Conservation (phyloP, 2,888 invertebrate species). For the Phytoseiulus persimilis region DNA sequence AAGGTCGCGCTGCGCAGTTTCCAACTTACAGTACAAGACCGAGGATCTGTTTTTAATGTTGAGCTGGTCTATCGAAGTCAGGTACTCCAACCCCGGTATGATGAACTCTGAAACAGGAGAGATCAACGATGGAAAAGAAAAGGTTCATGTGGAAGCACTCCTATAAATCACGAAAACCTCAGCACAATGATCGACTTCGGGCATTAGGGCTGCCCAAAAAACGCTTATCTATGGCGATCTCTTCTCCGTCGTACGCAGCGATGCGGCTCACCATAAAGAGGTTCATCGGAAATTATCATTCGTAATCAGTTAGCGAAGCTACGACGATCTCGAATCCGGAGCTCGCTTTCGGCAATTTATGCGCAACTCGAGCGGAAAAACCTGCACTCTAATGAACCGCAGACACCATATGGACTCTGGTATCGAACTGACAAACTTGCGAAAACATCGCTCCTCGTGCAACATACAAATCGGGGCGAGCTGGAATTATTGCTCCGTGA, state of each 20-base stretch:
- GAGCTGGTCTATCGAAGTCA: conserved; percentile 20
- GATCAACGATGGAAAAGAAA: no score
- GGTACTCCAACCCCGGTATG: conserved; percentile 13
- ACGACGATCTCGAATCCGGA: background rate
- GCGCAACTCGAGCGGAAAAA: background rate
- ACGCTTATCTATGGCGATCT: no score
- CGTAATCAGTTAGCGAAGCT: background rate
- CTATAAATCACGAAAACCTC: background rate
- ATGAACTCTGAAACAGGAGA: background rate
- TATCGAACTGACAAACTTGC: background rate
- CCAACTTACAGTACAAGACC: background rate
- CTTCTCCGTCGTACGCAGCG: no score
- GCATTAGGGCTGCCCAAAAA: no score
- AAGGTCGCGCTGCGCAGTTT: background rate
- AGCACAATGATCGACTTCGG: no score
- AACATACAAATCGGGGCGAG: background rate
- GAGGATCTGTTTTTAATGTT: background rate
- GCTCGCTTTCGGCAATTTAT: background rate
- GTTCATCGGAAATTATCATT: background rate
- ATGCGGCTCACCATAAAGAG: no score
- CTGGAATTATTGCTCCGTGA: background rate
- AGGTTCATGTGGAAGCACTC: no score
- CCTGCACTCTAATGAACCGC: background rate
- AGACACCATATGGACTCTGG: background rate
- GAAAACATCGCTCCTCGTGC: background rate